Conservation (phyloP, 2,797 vertebrate genomes). For the Eutrigla gurnardus region DNA sequence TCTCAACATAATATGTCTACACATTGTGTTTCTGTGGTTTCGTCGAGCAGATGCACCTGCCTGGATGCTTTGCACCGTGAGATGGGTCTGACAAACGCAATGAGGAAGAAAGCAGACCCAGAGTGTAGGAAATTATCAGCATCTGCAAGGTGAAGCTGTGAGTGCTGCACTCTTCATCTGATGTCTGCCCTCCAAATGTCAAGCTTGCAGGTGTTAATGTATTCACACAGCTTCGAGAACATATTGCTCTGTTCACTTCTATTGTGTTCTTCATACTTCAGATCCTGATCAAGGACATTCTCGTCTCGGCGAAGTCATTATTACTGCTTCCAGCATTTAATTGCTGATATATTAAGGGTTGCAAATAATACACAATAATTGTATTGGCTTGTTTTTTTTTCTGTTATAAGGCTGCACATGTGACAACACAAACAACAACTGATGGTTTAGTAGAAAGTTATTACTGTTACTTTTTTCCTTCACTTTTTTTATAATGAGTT, state of each 20-base stretch:
- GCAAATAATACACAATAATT: background rate
- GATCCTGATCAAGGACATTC: background rate
- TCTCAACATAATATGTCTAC: constrained; percentile 14
- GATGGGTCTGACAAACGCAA: constrained; percentile 15
- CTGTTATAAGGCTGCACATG: background rate
- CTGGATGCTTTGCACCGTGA: constrained; percentile 14
- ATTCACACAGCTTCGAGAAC: constrained; percentile 28
- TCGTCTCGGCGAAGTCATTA: background rate
- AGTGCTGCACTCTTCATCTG: constrained; percentile 50
- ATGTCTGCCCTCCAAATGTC: constrained; percentile 50
- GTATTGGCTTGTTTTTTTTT: background rate
- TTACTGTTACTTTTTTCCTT: constrained; percentile 13
- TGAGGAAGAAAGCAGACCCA: background rate
- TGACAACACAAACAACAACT: background rate
- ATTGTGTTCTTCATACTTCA: constrained; percentile 10
- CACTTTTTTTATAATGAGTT: constrained; percentile 4
- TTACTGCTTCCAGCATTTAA: background rate
- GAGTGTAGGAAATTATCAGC: constrained; percentile 4
- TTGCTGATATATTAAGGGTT: background rate
- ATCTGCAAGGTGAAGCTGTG: constrained; percentile 15
- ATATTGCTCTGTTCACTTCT: constrained; percentile 23
- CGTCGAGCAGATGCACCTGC: background rate
- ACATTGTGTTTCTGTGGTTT: constrained; percentile 10
- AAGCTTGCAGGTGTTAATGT: constrained; percentile 48
- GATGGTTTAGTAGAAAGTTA: background rate